Evolutionary conservation across 2,113 vertebrate species (phyloP).

Genomic region (Vulpes ferrilata): DNA sequence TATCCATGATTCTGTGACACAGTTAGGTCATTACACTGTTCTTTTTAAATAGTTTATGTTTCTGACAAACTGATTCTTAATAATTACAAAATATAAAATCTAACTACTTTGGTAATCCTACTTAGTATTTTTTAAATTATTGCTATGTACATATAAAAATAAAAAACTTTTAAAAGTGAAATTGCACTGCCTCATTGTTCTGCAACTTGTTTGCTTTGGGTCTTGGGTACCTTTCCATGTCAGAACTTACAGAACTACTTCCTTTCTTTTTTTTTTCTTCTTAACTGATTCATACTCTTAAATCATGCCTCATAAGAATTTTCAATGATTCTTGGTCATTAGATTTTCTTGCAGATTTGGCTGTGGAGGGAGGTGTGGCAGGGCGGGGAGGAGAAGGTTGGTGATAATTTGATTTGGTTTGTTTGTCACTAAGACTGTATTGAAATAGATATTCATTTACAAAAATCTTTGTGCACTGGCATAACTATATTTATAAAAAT

Average conservation of each 20-base stretch:
- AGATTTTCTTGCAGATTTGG: not conserved
- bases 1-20: not conserved
- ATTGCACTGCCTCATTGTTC: not conserved
- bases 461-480: not conserved
- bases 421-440: not conserved
- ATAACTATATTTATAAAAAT: not conserved
- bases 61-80: not conserved
- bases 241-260: not conserved
- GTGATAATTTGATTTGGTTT: not conserved
- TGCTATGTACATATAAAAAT: not conserved
- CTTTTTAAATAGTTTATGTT: not conserved
- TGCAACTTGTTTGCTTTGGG: not conserved
- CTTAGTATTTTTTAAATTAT: not conserved
- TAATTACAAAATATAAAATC: not conserved
- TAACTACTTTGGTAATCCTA: not conserved
- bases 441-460: not conserved
- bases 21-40: not conserved
- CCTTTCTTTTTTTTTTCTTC: not conserved
- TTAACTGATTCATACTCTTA: not conserved
- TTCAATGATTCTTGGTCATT: not conserved
- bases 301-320: not conserved
- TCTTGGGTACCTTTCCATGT: not conserved
- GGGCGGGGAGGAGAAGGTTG: rapidly evolving
- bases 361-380: no score
- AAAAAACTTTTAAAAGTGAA: not conserved